A percentile compares a stretch with the other conserved stretches of the same genome.
phyloP scores from a whole-genome alignment of 2,888 invertebrate genomes.

The Helleia helle region DNA sequence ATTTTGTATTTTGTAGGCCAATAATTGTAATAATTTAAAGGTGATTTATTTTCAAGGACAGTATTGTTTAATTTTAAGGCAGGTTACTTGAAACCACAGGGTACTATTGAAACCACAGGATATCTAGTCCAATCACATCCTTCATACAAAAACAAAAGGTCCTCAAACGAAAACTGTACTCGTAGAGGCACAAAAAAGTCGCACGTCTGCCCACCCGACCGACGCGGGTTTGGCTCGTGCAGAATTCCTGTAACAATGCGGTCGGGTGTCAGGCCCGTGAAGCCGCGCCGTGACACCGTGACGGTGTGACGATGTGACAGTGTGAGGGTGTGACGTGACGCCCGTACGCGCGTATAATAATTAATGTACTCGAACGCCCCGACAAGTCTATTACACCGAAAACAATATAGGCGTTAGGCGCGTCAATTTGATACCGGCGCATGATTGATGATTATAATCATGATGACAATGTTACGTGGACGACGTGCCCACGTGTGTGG shows the following conservation, averaged over 20 bases:
- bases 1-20: too few species aligned
- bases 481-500: too few species aligned
- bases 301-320: too few species aligned
- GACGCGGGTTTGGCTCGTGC: slow-evolving; percentile 24
- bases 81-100: too few species aligned
- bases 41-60: too few species aligned
- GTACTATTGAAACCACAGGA: too few species aligned
- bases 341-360: slow-evolving; percentile 26
- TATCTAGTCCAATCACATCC: too few species aligned
- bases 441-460: slow-evolving; percentile 15
- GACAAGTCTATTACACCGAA: slow-evolving; percentile 28
- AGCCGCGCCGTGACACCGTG: slow-evolving; percentile 22
- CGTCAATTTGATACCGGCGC: slow-evolving; percentile 20
- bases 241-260: slow-evolving; percentile 50
- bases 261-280: slow-evolving; percentile 34
- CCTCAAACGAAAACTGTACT: too few species aligned
- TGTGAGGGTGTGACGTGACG: too few species aligned
- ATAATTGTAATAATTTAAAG: too few species aligned
- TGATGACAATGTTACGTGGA: slow-evolving; percentile 4
- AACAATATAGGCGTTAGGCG: slow-evolving; percentile 21
- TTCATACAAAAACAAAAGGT: too few species aligned
- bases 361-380: slow-evolving; percentile 27
- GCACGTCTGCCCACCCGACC: slow-evolving; percentile 7
- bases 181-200: slow-evolving; percentile 10
- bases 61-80: too few species aligned